phyloP scores from a whole-genome alignment of 23 tunicate species.

The Trididemnum clinides region DNA sequence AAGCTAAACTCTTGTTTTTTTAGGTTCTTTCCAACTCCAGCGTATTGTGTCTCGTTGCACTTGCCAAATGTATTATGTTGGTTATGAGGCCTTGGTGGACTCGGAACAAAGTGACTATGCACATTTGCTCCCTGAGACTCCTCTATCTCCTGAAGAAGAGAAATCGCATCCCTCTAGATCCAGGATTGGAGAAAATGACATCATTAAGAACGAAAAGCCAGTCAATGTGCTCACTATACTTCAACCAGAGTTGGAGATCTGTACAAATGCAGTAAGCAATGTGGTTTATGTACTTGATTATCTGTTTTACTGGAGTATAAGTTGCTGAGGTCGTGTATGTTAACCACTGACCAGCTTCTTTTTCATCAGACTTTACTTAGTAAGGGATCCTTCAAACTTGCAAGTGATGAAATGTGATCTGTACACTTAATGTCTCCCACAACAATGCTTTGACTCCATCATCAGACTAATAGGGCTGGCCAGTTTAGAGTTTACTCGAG shows the following conservation, averaged over 20 bases:
- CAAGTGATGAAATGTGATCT: no score
- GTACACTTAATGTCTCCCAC: no score
- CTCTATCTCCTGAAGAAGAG: conserved; percentile 34
- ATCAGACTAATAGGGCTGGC: no score
- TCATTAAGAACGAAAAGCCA: conserved; percentile 68
- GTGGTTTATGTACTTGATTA: neutral
- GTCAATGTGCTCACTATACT: conserved; percentile 71
- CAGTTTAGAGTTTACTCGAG: no score
- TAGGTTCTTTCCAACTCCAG: conserved; percentile 96
- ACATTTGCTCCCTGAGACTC: conserved; percentile 54
- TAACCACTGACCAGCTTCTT: no score
- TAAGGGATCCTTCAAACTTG: no score
- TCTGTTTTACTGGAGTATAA: no score
- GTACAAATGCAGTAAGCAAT: conserved; percentile 77
- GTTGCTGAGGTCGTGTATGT: no score
- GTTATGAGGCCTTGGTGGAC: conserved; percentile 86
- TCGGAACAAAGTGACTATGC: conserved; percentile 79
- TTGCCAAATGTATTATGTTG: conserved; percentile 85
- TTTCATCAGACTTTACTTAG: no score
- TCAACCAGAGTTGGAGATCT: conserved; percentile 87
- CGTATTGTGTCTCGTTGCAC: conserved; percentile 90
- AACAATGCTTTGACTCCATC: no score
- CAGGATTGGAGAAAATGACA: conserved; percentile 25
- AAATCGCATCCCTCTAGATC: neutral
- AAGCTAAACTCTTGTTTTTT: no score